These are phyloP conservation scores for Trachelipus rathkii DNA, from an alignment of 1,140 invertebrate genomes.

Conservation along the genomic window DNA sequence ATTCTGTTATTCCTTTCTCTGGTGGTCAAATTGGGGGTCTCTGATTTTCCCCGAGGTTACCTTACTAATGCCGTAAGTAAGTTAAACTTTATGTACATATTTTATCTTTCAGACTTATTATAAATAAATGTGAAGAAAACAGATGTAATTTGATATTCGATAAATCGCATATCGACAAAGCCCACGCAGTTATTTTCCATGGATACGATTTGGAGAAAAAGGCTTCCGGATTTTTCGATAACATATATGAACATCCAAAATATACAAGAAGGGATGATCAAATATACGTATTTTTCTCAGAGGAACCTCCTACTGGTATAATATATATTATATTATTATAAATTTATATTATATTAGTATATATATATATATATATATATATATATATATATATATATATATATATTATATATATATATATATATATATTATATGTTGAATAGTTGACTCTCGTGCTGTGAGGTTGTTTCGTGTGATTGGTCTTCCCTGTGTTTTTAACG, in stretches of 20 bases:
- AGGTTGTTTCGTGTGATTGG: no score
- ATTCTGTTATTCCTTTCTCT: no score
- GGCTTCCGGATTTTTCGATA: not conserved
- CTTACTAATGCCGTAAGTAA: no score
- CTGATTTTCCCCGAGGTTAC: no score
- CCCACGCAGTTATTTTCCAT: not conserved
- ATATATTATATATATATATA: conserved; percentile 13
- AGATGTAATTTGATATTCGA: not conserved
- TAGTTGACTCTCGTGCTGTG: no score
- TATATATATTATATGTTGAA: conserved; percentile 6
- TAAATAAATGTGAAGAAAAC: not conserved
- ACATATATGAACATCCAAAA: not conserved
- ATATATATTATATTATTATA: no score
- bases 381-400: not conserved
- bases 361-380: conserved; percentile 5
- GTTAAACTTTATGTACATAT: no score
- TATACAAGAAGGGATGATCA: not conserved
- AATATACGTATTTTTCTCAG: not conserved
- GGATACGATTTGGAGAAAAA: not conserved
- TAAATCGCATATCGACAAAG: not conserved
- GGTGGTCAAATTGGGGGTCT: no score
- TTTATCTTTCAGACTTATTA: not conserved
- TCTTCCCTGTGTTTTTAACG: no score
- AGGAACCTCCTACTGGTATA: not conserved
- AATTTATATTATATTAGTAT: no score